Percentiles rank a stretch among this genome's conserved stretches.
Conservation (phyloP, 2,797 vertebrate species). For the Acestrorhynchus altus region DNA sequence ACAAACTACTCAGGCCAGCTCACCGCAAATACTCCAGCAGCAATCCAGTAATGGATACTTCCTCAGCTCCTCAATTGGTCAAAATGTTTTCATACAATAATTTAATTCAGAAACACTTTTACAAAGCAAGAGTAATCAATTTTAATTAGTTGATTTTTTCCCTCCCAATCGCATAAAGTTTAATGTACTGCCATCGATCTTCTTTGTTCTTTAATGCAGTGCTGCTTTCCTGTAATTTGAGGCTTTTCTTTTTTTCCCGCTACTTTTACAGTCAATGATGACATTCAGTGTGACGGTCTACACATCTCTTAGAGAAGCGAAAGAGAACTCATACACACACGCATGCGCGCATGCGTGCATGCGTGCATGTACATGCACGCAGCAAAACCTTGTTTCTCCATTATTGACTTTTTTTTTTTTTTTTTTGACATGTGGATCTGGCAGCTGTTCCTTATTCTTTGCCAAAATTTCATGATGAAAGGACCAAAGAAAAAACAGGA, state of each 20-base stretch:
- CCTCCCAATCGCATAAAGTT: constrained; percentile 84
- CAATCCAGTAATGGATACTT: constrained; percentile 90
- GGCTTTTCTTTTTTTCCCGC: constrained; percentile 72
- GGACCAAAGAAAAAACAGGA: too few species aligned
- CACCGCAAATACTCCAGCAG: constrained; percentile 83
- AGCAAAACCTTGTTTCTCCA: too few species aligned
- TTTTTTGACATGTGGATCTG: not conserved
- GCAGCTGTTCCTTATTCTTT: not conserved
- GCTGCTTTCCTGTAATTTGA: constrained; percentile 87
- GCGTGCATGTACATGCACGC: too few species aligned
- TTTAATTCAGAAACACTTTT: constrained; percentile 91
- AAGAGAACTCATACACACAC: constrained; percentile 21
- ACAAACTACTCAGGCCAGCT: constrained; percentile 71
- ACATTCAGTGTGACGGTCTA: constrained; percentile 80
- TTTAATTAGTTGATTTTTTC: constrained; percentile 89
- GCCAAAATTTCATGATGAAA: too few species aligned
- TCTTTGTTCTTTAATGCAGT: constrained; percentile 89
- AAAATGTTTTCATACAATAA: constrained; percentile 91
- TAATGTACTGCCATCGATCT: constrained; percentile 88
- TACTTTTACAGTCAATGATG: constrained; percentile 79
- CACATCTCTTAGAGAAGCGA: constrained; percentile 60
- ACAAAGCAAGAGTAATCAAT: constrained; percentile 89
- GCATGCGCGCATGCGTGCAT: not conserved
- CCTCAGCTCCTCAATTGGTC: constrained; percentile 85
- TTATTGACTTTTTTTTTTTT: too few species aligned